A percentile compares a stretch with the other conserved stretches of the same genome.
Conservation (phyloP, 2,797 vertebrate species). For the Vultur gryphus region DNA sequence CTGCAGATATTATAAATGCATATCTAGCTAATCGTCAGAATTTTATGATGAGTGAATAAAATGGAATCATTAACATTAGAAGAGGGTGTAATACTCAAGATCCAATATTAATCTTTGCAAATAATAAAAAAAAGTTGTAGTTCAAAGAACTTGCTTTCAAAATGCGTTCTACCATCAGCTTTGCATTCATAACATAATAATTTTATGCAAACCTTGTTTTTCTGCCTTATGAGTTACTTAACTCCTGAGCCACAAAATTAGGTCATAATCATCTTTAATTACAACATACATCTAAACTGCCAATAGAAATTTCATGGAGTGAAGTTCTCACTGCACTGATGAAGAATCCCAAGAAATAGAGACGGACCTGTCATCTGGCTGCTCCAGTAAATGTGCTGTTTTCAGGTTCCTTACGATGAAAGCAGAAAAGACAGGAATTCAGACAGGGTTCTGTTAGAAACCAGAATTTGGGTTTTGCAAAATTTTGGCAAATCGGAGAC, state of each 20-base stretch:
- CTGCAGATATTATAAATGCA: not conserved
- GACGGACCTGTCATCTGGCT: not conserved
- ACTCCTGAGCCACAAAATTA: slow-evolving; percentile 49
- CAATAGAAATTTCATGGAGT: slow-evolving; percentile 54
- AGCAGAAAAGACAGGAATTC: not conserved
- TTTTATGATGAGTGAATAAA: not conserved
- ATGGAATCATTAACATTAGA: not conserved
- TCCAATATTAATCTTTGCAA: slow-evolving; percentile 23
- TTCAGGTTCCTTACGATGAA: not conserved
- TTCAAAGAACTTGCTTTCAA: slow-evolving; percentile 41
- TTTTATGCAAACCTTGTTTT: slow-evolving; percentile 55
- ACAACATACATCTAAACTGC: slow-evolving; percentile 58
- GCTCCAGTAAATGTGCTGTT: not conserved
- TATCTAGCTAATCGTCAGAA: not conserved
- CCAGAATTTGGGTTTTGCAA: not conserved
- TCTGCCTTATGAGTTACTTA: slow-evolving; percentile 41
- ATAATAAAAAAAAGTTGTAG: not conserved
- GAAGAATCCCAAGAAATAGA: not conserved
- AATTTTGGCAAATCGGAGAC: not conserved
- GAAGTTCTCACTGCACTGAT: not conserved
- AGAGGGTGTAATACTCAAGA: not conserved
- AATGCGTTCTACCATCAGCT: slow-evolving; percentile 29
- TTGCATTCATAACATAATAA: slow-evolving; percentile 52
- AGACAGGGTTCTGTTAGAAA: not conserved
- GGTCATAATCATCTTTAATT: slow-evolving; percentile 47